phyloP scores from a whole-genome alignment of 2,113 vertebrate species.

The Osmerus mordax region DNA sequence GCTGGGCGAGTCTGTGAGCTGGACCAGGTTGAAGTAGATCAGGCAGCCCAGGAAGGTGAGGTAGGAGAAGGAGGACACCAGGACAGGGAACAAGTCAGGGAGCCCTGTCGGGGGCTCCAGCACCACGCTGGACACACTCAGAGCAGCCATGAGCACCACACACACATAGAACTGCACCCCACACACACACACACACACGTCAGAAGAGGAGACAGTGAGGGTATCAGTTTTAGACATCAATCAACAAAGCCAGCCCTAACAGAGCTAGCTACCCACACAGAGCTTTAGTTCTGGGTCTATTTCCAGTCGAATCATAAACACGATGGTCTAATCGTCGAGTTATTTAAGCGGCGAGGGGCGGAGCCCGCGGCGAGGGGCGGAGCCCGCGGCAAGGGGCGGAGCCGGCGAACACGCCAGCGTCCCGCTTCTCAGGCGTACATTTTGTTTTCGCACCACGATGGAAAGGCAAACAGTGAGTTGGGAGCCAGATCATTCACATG shows the following conservation, averaged over 20 bases:
- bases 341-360: too few species aligned
- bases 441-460: slow-evolving; percentile 19
- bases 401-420: too few species aligned
- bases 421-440: neutral
- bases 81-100: slow-evolving; percentile 85
- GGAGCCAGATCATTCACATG: slow-evolving; percentile 38
- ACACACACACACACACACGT: neutral
- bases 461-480: slow-evolving; percentile 14
- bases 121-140: slow-evolving; percentile 71
- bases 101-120: slow-evolving; percentile 76
- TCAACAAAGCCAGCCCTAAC: neutral
- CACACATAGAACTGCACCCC: slow-evolving; percentile 83
- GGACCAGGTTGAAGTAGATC: slow-evolving; percentile 82
- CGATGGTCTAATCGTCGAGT: too few species aligned
- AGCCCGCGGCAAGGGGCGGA: too few species aligned
- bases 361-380: too few species aligned
- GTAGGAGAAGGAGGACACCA: slow-evolving; percentile 81
- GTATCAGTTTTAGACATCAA: neutral
- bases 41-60: slow-evolving; percentile 81
- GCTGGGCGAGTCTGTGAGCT: slow-evolving; percentile 73
- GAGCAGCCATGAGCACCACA: slow-evolving; percentile 68
- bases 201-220: slow-evolving; percentile 4
- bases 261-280: neutral
- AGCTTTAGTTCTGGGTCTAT: neutral
- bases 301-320: too few species aligned